These are phyloP conservation scores for Aphodius granarius DNA, from an alignment of 2,888 invertebrate genomes.

Conservation along the genomic window DNA sequence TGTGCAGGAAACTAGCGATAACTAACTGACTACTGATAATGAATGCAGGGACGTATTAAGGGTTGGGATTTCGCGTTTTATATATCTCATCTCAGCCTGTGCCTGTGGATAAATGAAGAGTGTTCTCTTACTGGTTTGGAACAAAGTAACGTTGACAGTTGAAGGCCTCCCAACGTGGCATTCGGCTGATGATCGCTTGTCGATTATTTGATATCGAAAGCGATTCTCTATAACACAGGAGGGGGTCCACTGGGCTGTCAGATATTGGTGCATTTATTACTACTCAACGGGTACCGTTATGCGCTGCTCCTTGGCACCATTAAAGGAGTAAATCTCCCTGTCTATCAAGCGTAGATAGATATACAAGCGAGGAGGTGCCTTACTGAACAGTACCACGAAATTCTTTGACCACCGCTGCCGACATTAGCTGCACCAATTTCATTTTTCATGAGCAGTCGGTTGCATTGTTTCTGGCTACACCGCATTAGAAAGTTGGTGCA, in stretches of 20 bases:
- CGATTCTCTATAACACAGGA: slow-evolving; percentile 13
- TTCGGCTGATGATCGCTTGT: slow-evolving; percentile 1
- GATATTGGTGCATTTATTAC: slow-evolving; percentile 9
- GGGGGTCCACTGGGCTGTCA: slow-evolving; percentile 15
- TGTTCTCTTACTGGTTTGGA: background rate
- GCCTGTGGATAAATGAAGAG: background rate
- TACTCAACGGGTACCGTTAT: slow-evolving; percentile 7
- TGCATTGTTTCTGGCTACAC: background rate
- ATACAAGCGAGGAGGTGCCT: background rate
- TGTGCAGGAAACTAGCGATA: background rate
- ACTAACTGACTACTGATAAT: background rate
- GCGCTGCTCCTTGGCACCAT: slow-evolving; percentile 11
- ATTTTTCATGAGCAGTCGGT: background rate
- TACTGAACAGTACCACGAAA: slow-evolving; percentile 1
- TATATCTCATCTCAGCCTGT: too few species aligned
- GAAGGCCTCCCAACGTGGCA: background rate
- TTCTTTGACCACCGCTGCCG: background rate
- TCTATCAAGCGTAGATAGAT: background rate
- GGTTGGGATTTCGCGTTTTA: too few species aligned
- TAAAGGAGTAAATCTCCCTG: background rate
- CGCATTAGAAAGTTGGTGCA: background rate
- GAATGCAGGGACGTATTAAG: too few species aligned
- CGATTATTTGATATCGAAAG: slow-evolving; percentile 17
- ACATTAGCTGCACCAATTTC: background rate
- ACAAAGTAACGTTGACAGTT: background rate